A percentile compares a stretch with the other conserved stretches of the same genome.
Conservation (phyloP, 2,113 vertebrate species). For the Rhabdornis inornatus region DNA sequence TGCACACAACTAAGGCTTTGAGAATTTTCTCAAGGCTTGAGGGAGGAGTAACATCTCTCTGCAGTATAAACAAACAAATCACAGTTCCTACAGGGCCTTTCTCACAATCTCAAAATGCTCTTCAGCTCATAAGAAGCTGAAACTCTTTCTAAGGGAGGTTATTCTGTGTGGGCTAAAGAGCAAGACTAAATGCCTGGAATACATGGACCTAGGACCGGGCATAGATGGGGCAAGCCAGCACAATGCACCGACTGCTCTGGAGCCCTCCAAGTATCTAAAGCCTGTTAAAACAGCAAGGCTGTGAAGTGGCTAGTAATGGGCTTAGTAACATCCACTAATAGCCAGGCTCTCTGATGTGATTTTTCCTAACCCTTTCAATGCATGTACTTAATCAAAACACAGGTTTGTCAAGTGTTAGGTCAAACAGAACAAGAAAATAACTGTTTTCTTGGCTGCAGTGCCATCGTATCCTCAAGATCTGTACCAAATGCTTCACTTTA, state of each 20-base stretch:
- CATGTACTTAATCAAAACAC: not conserved
- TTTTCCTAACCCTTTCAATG: not conserved
- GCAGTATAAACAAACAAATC: not conserved
- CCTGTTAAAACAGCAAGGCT: not conserved
- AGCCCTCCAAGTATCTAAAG: not conserved
- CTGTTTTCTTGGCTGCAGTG: not conserved
- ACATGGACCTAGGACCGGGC: rapidly evolving
- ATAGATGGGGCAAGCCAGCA: not conserved
- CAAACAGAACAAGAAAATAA: not conserved
- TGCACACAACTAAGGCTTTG: not conserved
- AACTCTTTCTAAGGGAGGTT: not conserved
- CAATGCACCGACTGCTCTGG: rapidly evolving
- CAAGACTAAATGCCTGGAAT: not conserved
- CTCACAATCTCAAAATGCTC: not conserved
- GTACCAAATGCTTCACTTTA: not conserved
- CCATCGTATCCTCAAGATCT: rapidly evolving
- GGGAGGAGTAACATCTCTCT: not conserved
- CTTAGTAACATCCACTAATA: not conserved
- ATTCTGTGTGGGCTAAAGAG: not conserved
- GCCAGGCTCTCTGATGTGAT: not conserved
- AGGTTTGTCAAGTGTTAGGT: not conserved
- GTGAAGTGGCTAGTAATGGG: not conserved
- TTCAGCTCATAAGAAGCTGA: not conserved
- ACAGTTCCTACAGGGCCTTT: not conserved
- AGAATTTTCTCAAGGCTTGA: not conserved